phyloP scores from a whole-genome alignment of 1,140 invertebrate genomes.

The Bombus superbus region DNA sequence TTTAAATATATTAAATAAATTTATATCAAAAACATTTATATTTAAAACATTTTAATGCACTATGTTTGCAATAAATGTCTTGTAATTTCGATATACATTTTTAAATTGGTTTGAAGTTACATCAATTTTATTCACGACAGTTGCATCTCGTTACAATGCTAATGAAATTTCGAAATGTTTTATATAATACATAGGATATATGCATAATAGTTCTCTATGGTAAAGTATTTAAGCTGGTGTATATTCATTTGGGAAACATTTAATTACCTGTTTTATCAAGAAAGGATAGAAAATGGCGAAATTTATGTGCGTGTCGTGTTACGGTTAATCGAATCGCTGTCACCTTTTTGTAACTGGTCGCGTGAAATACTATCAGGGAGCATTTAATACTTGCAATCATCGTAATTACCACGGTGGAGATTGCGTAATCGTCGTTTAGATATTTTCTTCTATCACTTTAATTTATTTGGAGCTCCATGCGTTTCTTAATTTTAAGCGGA shows the following conservation, averaged over 20 bases:
- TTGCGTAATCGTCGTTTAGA: conserved; percentile 9
- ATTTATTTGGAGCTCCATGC: not conserved
- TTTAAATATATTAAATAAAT: no score
- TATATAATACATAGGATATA: not conserved
- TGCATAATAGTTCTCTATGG: no score
- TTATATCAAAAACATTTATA: no score
- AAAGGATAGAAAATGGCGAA: no score
- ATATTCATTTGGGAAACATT: not conserved
- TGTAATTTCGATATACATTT: no score
- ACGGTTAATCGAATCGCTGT: not conserved
- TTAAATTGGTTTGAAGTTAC: no score
- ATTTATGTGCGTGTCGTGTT: not conserved
- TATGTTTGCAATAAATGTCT: no score
- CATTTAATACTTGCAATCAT: not conserved
- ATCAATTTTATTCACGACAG: no score
- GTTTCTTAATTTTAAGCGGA: no score
- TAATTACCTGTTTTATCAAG: not conserved
- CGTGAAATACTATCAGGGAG: not conserved
- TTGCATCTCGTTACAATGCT: not conserved
- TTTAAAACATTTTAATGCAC: no score
- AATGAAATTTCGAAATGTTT: not conserved
- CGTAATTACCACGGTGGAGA: not conserved
- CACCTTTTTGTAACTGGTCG: not conserved
- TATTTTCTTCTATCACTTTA: not conserved
- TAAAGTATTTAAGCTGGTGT: no score